Base-by-base conservation (phyloP, 2,113 vertebrate species). In the Danio rerio region DNA sequence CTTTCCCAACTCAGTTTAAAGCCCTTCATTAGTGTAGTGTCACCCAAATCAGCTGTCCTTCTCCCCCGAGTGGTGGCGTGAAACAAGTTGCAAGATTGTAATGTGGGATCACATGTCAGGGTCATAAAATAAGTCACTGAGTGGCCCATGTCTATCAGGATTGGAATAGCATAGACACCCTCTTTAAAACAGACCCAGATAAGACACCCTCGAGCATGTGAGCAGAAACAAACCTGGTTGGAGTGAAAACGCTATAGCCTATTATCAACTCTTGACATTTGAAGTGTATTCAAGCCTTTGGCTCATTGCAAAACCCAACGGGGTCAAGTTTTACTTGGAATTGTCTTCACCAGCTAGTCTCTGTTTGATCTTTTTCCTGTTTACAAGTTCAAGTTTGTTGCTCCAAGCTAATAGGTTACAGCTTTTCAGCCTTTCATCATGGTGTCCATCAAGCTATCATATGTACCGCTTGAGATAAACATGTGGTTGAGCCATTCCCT, bases 51-150 rank as follows among this genome's bases (percentile, higher is more conserved):
- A 31, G n/a, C 76, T 72, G 21, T 59, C 73, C 83, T 76, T 80
- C 45, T 52, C 68, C 81, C 76, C 74, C 69, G 56, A 59, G 10
- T 47, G 42, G 16, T 52, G 80, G 83, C 79, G 88, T 75, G 86
- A 88, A 90, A 89, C 82, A 79, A 85, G 81, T 86, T 92, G 88
- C 88, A 76, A 89, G 84, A 81, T 89, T 89, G 86, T 92, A 82
- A 76, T 53, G 12, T 84, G 49, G 72, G 89, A 88, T 93, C 89
- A 12, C 52, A 76, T 93, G 85, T 91, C 91, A 71, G 8, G 68
- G 83, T 83, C 40, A 21, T 88, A 85, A 88, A 87, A 85, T 89
- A 65, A 4, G 87, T 18, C 13, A 9, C 62, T 75, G 66, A 69
- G 69, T 86, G 88, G 82, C 79, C 82, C 84, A 83, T 56, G 80